Percentiles rank a stretch among this genome's conserved stretches.
Evolutionary conservation across 2,888 invertebrate genomes (phyloP).

Genomic region (Eilema griseolum): DNA sequence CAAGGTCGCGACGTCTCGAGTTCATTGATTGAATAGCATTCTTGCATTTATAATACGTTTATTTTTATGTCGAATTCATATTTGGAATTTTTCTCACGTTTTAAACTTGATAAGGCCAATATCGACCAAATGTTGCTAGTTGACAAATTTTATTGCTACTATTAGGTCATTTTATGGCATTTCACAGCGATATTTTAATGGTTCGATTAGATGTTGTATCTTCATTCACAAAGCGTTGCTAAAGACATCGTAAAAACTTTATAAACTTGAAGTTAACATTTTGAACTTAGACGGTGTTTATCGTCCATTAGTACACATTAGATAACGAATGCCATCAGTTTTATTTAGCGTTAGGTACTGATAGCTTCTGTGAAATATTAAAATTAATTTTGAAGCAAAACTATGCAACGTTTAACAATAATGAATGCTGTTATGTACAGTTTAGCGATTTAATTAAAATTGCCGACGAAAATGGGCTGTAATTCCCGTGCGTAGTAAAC

Average conservation of each 20-base stretch:
- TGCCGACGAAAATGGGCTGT: constrained; percentile 48
- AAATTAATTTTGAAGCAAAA: constrained; percentile 29
- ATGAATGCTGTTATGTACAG: constrained; percentile 34
- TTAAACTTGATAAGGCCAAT: constrained; percentile 18
- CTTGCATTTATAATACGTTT: constrained; percentile 53
- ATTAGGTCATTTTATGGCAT: constrained; percentile 35
- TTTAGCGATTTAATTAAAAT: constrained; percentile 56
- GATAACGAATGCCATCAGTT: constrained; percentile 26
- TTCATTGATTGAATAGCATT: constrained; percentile 69
- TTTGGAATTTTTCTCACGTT: constrained; percentile 28
- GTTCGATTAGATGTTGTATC: constrained; percentile 25
- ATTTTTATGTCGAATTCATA: constrained; percentile 46
- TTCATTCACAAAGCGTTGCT: constrained; percentile 36
- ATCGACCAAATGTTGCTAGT: constrained; percentile 15
- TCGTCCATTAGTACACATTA: constrained; percentile 23
- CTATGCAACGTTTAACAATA: constrained; percentile 33
- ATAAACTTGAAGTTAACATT: constrained; percentile 24
- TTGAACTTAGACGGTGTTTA: constrained; percentile 26
- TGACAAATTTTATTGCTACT: constrained; percentile 31
- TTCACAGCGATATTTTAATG: constrained; percentile 24
- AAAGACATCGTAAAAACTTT: constrained; percentile 36
- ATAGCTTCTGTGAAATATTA: constrained; percentile 22
- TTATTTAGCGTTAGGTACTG: constrained; percentile 23
- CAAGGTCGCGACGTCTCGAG: constrained; percentile 72
- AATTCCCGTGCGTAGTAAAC: constrained; percentile 49